Conservation (phyloP, 2,797 vertebrate genomes). For the Cephalopachus bancanus region DNA sequence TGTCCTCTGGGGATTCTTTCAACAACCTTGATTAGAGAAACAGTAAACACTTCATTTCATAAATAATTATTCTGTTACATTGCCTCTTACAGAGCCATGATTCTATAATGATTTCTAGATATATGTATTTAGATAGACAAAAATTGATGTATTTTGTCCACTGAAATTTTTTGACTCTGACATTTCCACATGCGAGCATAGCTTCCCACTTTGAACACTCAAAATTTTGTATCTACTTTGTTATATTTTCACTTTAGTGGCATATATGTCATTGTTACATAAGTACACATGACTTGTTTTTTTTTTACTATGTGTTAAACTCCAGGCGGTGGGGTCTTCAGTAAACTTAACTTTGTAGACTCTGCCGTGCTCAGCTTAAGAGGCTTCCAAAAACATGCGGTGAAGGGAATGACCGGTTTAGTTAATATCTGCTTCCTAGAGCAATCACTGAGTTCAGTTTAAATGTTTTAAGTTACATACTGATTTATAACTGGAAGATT, state of each 20-base stretch:
- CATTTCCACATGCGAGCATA: not conserved
- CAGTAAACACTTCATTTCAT: not conserved
- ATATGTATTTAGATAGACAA: not conserved
- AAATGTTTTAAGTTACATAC: not conserved
- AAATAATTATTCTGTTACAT: not conserved
- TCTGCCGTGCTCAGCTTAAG: not conserved
- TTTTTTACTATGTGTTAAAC: conserved; percentile 8
- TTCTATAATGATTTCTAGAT: not conserved
- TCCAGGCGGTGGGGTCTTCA: not conserved
- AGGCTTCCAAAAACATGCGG: not conserved
- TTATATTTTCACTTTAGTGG: not conserved
- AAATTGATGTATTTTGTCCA: not conserved
- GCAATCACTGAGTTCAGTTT: not conserved
- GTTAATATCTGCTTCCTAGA: conserved; percentile 26
- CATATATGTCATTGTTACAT: not conserved
- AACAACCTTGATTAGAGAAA: not conserved
- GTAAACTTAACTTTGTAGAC: not conserved
- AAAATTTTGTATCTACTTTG: not conserved
- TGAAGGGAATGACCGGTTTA: not conserved
- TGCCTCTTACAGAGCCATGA: not conserved
- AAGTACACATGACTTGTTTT: not conserved
- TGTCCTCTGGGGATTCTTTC: not conserved
- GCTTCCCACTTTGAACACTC: not conserved
- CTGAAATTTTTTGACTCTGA: not conserved
- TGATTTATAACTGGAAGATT: conserved; percentile 31